Conservation (phyloP, 2,113 vertebrate species). For the Serilophus lunatus region DNA sequence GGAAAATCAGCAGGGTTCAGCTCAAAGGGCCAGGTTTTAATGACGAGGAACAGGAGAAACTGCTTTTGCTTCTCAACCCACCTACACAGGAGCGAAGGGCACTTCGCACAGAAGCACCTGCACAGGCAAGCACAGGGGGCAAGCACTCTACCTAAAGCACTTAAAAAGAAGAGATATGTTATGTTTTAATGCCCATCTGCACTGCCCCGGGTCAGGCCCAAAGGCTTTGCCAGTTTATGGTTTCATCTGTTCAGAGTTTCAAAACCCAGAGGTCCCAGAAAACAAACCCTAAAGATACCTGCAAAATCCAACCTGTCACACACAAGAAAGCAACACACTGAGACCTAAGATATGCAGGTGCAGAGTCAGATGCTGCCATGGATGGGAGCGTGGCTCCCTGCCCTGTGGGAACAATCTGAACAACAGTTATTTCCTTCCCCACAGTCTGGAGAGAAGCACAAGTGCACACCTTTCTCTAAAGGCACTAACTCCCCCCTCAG, state of each 20-base stretch:
- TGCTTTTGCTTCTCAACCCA: not conserved
- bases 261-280: not conserved
- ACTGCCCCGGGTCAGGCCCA: not conserved
- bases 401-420: too few species aligned
- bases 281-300: not conserved
- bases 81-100: fast-evolving
- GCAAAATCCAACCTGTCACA: not conserved
- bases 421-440: not conserved
- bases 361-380: fast-evolving
- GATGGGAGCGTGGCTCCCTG: not conserved
- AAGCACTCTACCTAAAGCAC: not conserved
- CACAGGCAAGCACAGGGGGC: not conserved
- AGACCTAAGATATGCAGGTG: not conserved
- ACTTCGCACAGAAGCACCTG: not conserved
- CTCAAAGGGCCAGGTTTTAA: not conserved
- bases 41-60: fast-evolving
- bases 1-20: not conserved
- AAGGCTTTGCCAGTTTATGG: not conserved
- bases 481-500: not conserved
- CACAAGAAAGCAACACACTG: not conserved
- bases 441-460: not conserved
- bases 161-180: not conserved
- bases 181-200: not conserved
- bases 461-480: not conserved
- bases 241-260: not conserved